Conservation (phyloP, 2,113 vertebrate species). For the Nematolebias whitei region DNA sequence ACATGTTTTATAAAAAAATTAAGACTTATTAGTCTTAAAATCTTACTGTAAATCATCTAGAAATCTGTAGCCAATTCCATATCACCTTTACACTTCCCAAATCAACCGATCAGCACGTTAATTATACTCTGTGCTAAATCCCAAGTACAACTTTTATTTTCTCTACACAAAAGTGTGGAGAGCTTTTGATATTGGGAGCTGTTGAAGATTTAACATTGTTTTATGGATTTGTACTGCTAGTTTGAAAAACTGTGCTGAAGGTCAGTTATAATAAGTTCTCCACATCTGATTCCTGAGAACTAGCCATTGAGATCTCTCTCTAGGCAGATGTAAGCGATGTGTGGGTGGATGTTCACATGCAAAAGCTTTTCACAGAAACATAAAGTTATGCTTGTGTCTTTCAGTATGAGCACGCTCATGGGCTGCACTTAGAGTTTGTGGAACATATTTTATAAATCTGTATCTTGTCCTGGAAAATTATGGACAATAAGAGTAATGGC, state of each 20-base stretch:
- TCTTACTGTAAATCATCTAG: no score
- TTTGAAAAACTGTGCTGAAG: background rate
- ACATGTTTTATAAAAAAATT: no score
- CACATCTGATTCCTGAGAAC: conserved; percentile 4
- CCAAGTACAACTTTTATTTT: background rate
- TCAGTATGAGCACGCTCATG: background rate
- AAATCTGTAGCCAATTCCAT: no score
- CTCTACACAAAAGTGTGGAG: background rate
- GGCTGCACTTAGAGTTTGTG: background rate
- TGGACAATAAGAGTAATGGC: conserved; percentile 8
- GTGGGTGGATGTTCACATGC: conserved; percentile 12
- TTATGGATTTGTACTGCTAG: background rate
- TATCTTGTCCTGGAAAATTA: conserved; percentile 1
- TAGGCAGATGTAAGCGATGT: background rate
- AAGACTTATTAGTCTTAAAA: no score
- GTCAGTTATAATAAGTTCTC: background rate
- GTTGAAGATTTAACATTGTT: background rate
- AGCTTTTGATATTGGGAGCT: background rate
- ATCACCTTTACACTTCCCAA: no score
- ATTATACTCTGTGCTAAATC: no score
- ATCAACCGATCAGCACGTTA: no score
- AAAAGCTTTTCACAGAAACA: background rate
- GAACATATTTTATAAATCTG: conserved; percentile 13
- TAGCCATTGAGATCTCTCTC: conserved; percentile 7
- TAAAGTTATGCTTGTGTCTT: conserved; percentile 7